Percentiles rank a stretch among this genome's conserved stretches.
These are phyloP conservation scores for Pteropus alecto DNA, from an alignment of 2,113 vertebrate genomes.

Conservation along the genomic window DNA sequence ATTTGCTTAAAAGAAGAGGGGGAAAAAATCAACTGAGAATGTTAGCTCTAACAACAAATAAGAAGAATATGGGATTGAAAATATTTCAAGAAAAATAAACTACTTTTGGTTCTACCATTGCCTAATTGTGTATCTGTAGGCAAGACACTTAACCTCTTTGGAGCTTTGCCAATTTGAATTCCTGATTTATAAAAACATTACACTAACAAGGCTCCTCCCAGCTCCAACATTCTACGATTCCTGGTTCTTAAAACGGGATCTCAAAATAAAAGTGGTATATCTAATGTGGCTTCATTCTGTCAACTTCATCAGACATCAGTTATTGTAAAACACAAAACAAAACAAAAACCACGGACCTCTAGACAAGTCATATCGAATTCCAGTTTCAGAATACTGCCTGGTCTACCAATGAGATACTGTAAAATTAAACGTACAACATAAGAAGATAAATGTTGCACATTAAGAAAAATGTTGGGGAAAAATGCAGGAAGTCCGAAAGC, in stretches of 20 bases:
- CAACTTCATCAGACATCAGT: background rate
- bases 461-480: background rate
- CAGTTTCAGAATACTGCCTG: background rate
- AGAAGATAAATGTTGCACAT: background rate
- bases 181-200: background rate
- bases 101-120: background rate
- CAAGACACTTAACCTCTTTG: background rate
- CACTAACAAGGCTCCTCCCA: background rate
- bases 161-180: background rate
- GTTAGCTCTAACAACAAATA: background rate
- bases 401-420: background rate
- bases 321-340: constrained; percentile 17
- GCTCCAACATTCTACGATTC: background rate
- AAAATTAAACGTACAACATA: background rate
- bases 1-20: background rate
- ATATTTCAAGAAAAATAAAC: background rate
- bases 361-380: background rate
- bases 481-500: background rate
- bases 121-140: background rate
- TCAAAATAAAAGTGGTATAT: background rate
- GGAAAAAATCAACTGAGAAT: background rate
- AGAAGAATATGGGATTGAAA: background rate
- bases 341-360: background rate
- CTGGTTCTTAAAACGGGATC: background rate
- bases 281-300: background rate